These are phyloP conservation scores for Tipula confusa DNA, from an alignment of 2,888 invertebrate genomes.

Conservation along the genomic window DNA sequence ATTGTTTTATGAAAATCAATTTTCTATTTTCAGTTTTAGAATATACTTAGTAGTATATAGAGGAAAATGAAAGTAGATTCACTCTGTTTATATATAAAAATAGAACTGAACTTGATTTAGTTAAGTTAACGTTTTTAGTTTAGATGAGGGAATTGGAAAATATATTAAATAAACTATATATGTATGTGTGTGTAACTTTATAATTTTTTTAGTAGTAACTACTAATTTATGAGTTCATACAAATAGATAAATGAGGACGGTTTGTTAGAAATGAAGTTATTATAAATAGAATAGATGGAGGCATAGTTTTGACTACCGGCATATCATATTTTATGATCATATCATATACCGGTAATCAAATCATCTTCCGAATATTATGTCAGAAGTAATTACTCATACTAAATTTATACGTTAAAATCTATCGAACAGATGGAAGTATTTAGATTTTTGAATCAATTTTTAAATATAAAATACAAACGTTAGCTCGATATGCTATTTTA, in stretches of 20 bases:
- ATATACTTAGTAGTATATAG: background rate
- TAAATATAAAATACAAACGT: too few relatives aligned
- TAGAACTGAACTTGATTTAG: constrained; percentile 25
- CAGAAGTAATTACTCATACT: too few relatives aligned
- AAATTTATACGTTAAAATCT: too few relatives aligned
- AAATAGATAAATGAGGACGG: background rate
- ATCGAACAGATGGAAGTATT: too few relatives aligned
- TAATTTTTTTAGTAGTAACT: background rate
- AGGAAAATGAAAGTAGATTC: background rate
- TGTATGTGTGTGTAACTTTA: background rate
- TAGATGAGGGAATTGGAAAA: background rate
- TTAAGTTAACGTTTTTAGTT: background rate
- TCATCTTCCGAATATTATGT: too few relatives aligned
- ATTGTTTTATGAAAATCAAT: background rate
- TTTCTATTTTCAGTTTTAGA: background rate
- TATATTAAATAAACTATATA: background rate
- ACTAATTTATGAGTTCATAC: background rate
- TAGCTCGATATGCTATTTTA: too few relatives aligned
- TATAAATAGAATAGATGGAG: background rate
- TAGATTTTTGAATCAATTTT: too few relatives aligned
- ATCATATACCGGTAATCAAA: too few relatives aligned
- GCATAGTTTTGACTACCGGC: background rate
- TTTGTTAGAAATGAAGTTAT: background rate
- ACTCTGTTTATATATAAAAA: background rate
- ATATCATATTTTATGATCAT: background rate